Evolutionary conservation across 2,888 invertebrate species (phyloP), one percentile per base, ranked within the genome.

Genomic region (Ormyrus thymus): DNA sequence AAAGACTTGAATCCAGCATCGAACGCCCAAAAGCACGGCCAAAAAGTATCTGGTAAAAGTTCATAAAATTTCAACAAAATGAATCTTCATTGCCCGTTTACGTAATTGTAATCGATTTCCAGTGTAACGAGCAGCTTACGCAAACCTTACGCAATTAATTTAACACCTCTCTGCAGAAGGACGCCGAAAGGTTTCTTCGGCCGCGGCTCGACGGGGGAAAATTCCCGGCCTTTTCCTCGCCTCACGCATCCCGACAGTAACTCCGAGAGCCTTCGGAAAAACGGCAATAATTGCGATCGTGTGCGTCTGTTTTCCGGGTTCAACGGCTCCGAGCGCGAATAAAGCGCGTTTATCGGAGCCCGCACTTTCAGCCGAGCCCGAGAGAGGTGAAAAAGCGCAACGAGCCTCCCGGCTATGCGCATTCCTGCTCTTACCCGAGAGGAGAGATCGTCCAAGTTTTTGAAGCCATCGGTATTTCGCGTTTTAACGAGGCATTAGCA

Each of bases 81-180:
- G 78, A 74, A 74, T 78, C 68, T 69, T 78, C 69, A 69, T 69
- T 74, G 64, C 53, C 45, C 10, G 15, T 58, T 75, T 79, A 75
- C 65, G 58, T 73, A 79, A 79, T 71, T 65, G 45, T 66, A 70
- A 75, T 75, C 71, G 70, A 79, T 69, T 70, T 73, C 59, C 59
- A 70, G 11, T 62, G 59, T 71, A 75, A 73, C 43, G 65, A 66
- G 15, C 56, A n/a, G 45, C 68, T 69, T 74, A 71, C 29, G 72
- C 65, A 71, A 72, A 70, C 2, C 64, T 78, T 78, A 74, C 53
- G 64, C 58, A 78, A 78, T 56, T n/a, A 45, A 43, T 58, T 79
- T 55, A 70, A 75, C 70, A 75, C 74, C 65, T 70, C 43, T 6
- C 7, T 3, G 53, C 50, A 53, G 55, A 66, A 50, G 58, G 45